Conservation (phyloP, 2,797 vertebrate species). For the Labroides dimidiatus region DNA sequence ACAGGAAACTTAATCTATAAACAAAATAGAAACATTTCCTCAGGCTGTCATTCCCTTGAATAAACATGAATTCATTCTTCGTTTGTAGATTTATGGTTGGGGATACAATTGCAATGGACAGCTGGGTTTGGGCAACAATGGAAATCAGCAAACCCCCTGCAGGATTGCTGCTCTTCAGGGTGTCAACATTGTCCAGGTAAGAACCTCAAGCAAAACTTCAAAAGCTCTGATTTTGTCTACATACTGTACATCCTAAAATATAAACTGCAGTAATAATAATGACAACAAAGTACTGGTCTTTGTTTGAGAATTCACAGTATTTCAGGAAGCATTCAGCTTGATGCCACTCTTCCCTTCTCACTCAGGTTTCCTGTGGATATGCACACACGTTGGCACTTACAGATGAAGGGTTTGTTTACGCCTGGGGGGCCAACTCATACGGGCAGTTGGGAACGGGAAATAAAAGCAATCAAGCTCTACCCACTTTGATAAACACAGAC, state of each 20-base stretch:
- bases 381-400: slow-evolving; percentile 96
- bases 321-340: not conserved
- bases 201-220: slow-evolving; percentile 22
- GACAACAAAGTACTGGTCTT: not conserved
- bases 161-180: slow-evolving; percentile 94
- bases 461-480: slow-evolving; percentile 96
- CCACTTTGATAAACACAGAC: slow-evolving; percentile 90
- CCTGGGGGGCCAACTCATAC: slow-evolving; percentile 98
- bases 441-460: slow-evolving; percentile 97
- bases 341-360: slow-evolving; percentile 9
- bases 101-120: slow-evolving; percentile 99
- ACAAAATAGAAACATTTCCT: not conserved
- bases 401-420: slow-evolving; percentile 94
- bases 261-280: too few species aligned
- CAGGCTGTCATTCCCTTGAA: not conserved
- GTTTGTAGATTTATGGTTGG: slow-evolving; percentile 94
- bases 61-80: slow-evolving; percentile 2
- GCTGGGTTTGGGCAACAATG: slow-evolving; percentile 94
- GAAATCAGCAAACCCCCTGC: slow-evolving; percentile 96
- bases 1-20: not conserved
- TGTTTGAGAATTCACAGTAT: not conserved
- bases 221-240: not conserved
- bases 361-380: slow-evolving; percentile 95
- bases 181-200: slow-evolving; percentile 91
- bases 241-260: too few species aligned